phyloP scores from a whole-genome alignment of 1,140 invertebrate genomes.

The Drosophila pseudoananassae region DNA sequence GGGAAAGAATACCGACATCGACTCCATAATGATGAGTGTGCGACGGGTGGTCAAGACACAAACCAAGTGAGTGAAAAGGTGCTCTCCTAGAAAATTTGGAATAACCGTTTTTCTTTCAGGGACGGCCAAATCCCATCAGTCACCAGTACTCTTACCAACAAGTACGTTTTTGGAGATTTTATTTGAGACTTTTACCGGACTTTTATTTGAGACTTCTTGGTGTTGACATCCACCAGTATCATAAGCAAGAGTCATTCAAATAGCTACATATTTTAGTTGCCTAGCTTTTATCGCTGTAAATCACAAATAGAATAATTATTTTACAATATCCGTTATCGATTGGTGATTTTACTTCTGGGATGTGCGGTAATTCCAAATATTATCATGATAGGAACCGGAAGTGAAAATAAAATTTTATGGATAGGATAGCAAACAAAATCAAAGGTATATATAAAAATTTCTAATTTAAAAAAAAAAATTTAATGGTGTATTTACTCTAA shows the following conservation, averaged over 20 bases:
- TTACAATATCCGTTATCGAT: conserved; percentile 1
- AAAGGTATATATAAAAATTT: too few species aligned
- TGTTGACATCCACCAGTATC: conserved; percentile 3
- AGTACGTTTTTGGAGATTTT: conserved; percentile 77
- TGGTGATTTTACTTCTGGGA: background rate
- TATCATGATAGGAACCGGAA: background rate
- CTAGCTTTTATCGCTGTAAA: conserved; percentile 6
- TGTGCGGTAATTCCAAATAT: background rate
- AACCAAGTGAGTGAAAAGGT: conserved; percentile 48
- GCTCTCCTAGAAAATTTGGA: too few species aligned
- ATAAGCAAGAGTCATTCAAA: background rate
- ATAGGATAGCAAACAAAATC: too few species aligned
- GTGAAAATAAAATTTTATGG: background rate
- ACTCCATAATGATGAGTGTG: conserved; percentile 53
- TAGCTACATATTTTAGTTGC: background rate
- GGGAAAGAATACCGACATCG: conserved; percentile 57
- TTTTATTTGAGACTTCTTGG: too few species aligned
- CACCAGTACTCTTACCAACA: conserved; percentile 72
- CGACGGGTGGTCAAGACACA: conserved; percentile 50
- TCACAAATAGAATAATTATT: conserved; percentile 5
- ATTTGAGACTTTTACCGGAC: conserved; percentile 3
- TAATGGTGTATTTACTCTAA: too few species aligned
- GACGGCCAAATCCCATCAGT: conserved; percentile 71
- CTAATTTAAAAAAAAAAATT: too few species aligned
- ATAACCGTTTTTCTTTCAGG: conserved; percentile 35